These are phyloP conservation scores for Drosophila pallidifrons DNA, from an alignment of 1,140 invertebrate species.

Conservation along the genomic window DNA sequence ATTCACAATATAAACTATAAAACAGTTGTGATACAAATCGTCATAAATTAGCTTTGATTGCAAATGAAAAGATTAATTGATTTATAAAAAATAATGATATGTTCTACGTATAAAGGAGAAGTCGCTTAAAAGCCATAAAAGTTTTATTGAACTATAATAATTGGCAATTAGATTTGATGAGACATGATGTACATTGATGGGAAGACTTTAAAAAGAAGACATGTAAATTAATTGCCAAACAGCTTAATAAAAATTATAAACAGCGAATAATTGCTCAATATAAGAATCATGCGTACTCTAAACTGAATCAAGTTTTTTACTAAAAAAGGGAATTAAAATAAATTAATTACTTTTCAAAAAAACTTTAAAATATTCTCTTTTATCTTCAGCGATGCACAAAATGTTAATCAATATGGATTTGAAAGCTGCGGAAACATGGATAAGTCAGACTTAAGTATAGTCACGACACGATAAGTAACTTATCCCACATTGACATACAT, in stretches of 20 bases:
- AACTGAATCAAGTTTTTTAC: no score
- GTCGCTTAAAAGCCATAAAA: neutral
- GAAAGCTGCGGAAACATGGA: neutral
- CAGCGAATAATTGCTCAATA: no score
- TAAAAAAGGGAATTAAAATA: no score
- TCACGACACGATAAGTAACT: slow-evolving; percentile 4
- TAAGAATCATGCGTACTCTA: no score
- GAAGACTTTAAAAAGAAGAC: neutral
- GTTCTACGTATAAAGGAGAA: neutral
- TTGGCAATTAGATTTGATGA: slow-evolving; percentile 2
- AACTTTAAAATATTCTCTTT: neutral
- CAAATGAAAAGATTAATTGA: slow-evolving; percentile 1
- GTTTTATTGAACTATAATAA: neutral
- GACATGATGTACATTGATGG: neutral
- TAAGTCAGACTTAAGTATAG: neutral
- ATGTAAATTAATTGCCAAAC: neutral
- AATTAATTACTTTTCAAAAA: no score
- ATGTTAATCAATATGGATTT: slow-evolving; percentile 1
- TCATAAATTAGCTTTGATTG: neutral
- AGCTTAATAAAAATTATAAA: no score
- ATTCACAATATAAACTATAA: neutral
- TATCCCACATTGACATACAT: slow-evolving; percentile 14
- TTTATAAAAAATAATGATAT: neutral
- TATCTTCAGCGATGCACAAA: neutral
- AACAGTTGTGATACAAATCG: neutral